Percentiles rank a stretch among this genome's conserved stretches.
These are phyloP conservation scores for Phylloscopus trochiloides DNA, from an alignment of 2,113 vertebrate species.

Conservation along the genomic window DNA sequence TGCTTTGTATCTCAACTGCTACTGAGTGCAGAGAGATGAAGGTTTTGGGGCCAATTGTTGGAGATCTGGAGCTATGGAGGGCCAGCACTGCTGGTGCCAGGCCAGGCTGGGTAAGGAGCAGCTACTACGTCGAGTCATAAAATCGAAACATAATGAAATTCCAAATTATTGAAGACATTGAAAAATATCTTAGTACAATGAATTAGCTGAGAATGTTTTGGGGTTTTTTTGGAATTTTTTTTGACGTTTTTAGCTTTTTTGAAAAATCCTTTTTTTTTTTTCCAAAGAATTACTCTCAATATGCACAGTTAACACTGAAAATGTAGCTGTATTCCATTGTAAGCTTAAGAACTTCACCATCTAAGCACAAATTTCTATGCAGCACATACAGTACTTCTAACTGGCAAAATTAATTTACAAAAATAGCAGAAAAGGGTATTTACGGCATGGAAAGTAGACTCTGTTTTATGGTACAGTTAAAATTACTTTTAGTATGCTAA, in stretches of 20 bases:
- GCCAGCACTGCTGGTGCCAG: background rate
- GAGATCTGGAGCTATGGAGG: background rate
- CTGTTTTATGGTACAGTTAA: slow-evolving; percentile 75
- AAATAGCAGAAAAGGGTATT: slow-evolving; percentile 77
- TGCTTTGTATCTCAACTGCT: slow-evolving; percentile 47
- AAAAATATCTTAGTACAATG: slow-evolving; percentile 49
- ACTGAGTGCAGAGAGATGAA: slow-evolving; percentile 25
- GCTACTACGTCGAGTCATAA: slow-evolving; percentile 59
- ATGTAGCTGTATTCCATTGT: slow-evolving; percentile 80
- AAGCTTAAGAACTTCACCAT: slow-evolving; percentile 80
- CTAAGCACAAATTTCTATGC: slow-evolving; percentile 81
- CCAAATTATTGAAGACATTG: slow-evolving; percentile 71
- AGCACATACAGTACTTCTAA: slow-evolving; percentile 79
- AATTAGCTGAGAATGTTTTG: slow-evolving; percentile 46
- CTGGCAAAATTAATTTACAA: slow-evolving; percentile 82
- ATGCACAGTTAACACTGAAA: slow-evolving; percentile 85
- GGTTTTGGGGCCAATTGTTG: slow-evolving; percentile 7
- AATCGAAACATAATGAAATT: slow-evolving; percentile 60
- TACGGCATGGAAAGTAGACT: slow-evolving; percentile 79
- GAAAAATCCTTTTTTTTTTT: slow-evolving; percentile 68
- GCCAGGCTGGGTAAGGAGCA: slow-evolving; percentile 59
- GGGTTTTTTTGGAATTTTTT: background rate
- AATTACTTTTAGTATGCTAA: slow-evolving; percentile 71
- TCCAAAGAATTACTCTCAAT: slow-evolving; percentile 73
- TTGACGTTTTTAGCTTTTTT: slow-evolving; percentile 50